phyloP scores from a whole-genome alignment of 1,140 invertebrate species.

The Triops cancriformis region DNA sequence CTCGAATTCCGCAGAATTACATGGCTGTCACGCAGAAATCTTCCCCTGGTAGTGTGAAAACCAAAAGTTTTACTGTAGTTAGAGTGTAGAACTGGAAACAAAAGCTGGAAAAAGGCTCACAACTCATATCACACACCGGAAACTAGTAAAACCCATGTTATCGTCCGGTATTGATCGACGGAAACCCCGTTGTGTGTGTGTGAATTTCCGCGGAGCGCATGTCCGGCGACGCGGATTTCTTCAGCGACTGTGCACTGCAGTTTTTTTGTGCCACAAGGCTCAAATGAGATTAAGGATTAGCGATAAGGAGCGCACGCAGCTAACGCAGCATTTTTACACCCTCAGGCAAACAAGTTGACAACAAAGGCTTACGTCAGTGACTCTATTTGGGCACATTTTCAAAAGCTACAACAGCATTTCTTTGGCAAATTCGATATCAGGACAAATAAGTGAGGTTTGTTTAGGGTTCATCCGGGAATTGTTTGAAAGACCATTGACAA shows the following conservation, averaged over 20 bases:
- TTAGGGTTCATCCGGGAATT: no score
- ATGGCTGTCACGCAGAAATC: no score
- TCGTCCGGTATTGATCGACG: conserved; percentile 1
- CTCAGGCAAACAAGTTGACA: no score
- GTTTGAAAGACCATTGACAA: no score
- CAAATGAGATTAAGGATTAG: neutral
- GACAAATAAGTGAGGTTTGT: no score
- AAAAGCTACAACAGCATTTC: no score
- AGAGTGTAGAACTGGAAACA: neutral
- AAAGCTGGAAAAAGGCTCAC: neutral
- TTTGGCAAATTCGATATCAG: no score
- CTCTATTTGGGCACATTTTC: neutral
- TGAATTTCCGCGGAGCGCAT: neutral
- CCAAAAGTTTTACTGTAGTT: no score
- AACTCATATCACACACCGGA: neutral
- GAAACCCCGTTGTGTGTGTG: neutral
- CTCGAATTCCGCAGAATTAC: no score
- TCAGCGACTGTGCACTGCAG: neutral
- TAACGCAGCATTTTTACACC: neutral
- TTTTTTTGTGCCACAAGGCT: neutral
- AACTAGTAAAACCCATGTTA: conserved; percentile 6
- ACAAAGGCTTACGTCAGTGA: neutral
- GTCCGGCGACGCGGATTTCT: neutral
- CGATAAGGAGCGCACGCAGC: neutral
- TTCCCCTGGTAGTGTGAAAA: no score